Evolutionary conservation across 2,797 vertebrate genomes (phyloP), one percentile per base, ranked within the genome.

Genomic region (Acipenser oxyrinchus): DNA sequence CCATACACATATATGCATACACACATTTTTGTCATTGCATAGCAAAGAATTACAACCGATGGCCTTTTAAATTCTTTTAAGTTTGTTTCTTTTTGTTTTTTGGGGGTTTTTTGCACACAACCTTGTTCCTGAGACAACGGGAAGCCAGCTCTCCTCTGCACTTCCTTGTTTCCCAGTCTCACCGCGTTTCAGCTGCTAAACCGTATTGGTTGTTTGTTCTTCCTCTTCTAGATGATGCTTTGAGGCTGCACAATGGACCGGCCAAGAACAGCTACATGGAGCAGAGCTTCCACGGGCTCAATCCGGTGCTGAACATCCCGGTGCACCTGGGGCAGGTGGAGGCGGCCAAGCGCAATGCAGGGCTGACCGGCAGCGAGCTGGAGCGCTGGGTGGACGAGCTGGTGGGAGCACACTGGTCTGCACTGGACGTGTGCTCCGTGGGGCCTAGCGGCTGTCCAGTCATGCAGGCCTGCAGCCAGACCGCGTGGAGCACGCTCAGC

Each of bases 261-360:
- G 82, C 78, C 0, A 96, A 93, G 82, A 95, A 93, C 51, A 87
- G 94, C 49, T 99, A 99, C 86, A 98, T 99, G 96, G 97, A 99
- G 85, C 96, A 99, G 86, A 99, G 94, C 68, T 99, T 99, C 87
- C 96, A 97, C 63, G 93, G 96, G 68, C 89, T 99, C 70, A 99
- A 97, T 81, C 93, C 95, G 0, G 91, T 98, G 58, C 90, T 99
- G 61, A 95, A 95, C 79, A 89, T 98, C 78, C 95, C 95, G 0
- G 73, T 96, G 68, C 91, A 83, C 58, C 80, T 92, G 0, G 84
- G 86, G 3, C 90, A 89, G 8, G 77, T 92, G 72, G 95, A 98
- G 73, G 93, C 92, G 79, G 93, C 95, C 1, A 86, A 88, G 77
- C 88, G 84, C 79, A 94, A 92, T 0, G 93, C 96, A 0, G 94